Percentiles rank a stretch among this genome's conserved stretches.
These are phyloP conservation scores for Ginglymostoma cirratum DNA, from an alignment of 2,113 vertebrate species.

Conservation along the genomic window DNA sequence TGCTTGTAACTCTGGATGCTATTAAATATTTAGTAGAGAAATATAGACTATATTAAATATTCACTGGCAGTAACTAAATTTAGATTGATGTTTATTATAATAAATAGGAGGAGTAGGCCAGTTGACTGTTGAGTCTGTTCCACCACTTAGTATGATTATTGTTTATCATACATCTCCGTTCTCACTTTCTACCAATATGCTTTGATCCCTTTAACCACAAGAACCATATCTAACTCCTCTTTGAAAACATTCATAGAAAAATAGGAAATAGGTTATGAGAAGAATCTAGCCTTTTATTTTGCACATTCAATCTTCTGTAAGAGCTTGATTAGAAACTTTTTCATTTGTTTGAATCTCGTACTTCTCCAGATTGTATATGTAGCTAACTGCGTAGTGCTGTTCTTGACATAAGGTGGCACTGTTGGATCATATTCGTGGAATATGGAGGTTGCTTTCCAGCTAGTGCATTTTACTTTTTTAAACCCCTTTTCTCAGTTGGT, in stretches of 20 bases:
- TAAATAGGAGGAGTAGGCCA: too few species aligned
- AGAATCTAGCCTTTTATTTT: background rate
- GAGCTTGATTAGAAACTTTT: background rate
- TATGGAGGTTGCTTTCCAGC: background rate
- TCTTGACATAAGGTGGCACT: slow-evolving; percentile 13
- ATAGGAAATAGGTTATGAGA: background rate
- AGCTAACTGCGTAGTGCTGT: background rate
- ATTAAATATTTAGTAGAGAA: too few species aligned
- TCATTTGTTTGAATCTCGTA: background rate
- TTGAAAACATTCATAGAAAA: too few species aligned
- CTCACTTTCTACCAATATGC: too few species aligned
- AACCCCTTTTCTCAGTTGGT: background rate
- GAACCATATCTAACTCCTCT: too few species aligned
- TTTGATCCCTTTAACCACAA: too few species aligned
- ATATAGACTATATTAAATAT: background rate
- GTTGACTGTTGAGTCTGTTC: too few species aligned
- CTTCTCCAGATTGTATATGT: background rate
- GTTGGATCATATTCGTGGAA: background rate
- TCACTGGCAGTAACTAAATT: background rate
- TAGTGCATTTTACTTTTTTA: background rate
- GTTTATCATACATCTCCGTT: too few species aligned
- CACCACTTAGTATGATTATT: too few species aligned
- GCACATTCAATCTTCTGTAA: background rate
- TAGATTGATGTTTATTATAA: background rate
- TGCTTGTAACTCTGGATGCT: background rate